Evolutionary conservation across 2,113 vertebrate genomes (phyloP).

Genomic region (Rhinolophus sinicus): DNA sequence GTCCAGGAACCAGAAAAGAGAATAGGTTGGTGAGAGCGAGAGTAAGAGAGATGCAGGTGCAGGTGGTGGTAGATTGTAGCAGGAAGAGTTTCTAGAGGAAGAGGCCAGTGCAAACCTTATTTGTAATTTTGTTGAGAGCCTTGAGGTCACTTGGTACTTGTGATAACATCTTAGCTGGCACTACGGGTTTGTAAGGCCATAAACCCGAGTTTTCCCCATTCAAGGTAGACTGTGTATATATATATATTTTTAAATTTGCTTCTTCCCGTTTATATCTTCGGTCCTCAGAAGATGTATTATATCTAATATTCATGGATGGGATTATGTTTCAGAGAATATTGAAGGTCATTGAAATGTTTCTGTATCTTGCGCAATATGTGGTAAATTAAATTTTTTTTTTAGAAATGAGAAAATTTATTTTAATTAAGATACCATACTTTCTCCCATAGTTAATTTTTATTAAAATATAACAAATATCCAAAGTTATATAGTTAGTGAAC

Average conservation of each 20-base stretch:
- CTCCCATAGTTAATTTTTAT: background rate
- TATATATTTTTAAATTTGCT: background rate
- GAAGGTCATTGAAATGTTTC: background rate
- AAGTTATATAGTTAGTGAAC: background rate
- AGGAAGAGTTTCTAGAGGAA: background rate
- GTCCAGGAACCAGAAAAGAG: background rate
- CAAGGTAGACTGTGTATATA: background rate
- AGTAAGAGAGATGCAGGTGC: too few relatives aligned
- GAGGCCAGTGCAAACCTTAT: background rate
- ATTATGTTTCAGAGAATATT: background rate
- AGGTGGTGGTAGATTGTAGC: background rate
- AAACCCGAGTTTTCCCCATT: background rate
- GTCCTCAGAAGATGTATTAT: conserved; percentile 11
- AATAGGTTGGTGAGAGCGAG: background rate
- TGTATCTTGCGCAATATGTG: background rate
- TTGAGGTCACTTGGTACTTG: background rate
- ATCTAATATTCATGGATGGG: background rate
- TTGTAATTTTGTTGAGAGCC: background rate
- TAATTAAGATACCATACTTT: background rate
- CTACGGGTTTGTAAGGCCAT: background rate
- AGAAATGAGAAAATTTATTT: background rate
- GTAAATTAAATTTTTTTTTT: background rate
- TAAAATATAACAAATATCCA: background rate
- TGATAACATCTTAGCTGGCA: background rate
- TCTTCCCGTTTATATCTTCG: background rate